Evolutionary conservation across 1,140 invertebrate species (phyloP), one percentile per base, ranked within the genome.

Genomic region (Drosophila subobscura): DNA sequence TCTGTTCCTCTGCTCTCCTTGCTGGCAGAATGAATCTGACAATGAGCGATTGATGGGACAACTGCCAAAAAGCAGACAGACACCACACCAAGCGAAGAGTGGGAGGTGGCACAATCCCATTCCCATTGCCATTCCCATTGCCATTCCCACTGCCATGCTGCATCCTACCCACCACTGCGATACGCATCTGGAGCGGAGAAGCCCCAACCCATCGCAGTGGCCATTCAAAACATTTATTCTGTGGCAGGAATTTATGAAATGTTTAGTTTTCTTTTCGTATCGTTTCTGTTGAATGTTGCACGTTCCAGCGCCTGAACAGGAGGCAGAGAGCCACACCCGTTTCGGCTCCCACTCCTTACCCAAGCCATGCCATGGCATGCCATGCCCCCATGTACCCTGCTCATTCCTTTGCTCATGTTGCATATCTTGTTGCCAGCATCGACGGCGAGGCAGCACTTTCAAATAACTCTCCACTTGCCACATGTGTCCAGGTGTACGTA

Each of bases 181-280:
- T 73, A 64, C 58, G 70, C 71, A 74, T 65, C 59, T 74, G 52
- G 59, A 57, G 71, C 59, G 52, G 40, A n/a, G 27, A 29, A 49
- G 20, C 40, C 20, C 16, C 52, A 22, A 22, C 20, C 16, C 52
- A 22, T 12, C n/a, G 25, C 25, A 53, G 40, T 33, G 7, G 12
- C 23, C 50, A 72, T 72, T 73, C 46, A 49, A 73, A 61, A 47
- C 57, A 73, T 73, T 54, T 67, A 68, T 68, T 53, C 64, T 65
- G 51, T 57, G 37, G 70, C 56, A 64, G 72, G 77, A 86, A 86
- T 88, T 86, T 81, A 71, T 85, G 59, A 75, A 81, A 85, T 88
- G 74, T 86, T 75, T 66, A 44, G 65, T 50, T 68, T 65, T 70
- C 44, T 70, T 68, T 67, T 68, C 3, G 33, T 37, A 37, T 68